Conservation (phyloP, 2,113 vertebrate genomes). For the Podilymbus podiceps region DNA sequence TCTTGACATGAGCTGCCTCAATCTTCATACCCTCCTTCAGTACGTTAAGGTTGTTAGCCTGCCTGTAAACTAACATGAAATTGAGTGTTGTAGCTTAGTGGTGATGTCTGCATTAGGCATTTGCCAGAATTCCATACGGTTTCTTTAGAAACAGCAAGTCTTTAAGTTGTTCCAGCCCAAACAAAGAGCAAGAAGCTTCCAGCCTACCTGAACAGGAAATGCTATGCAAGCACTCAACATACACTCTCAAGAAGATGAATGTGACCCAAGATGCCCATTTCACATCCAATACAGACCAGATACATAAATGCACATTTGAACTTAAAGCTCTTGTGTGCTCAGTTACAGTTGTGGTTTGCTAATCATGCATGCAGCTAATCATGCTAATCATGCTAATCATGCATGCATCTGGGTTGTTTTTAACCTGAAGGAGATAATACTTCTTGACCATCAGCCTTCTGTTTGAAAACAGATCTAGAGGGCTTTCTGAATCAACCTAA, state of each 20-base stretch:
- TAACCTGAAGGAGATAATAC: background rate
- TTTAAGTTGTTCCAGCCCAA: background rate
- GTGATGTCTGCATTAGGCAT: background rate
- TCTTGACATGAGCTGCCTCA: constrained; percentile 93
- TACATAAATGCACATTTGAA: background rate
- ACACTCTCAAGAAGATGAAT: background rate
- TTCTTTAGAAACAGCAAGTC: background rate
- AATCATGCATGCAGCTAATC: too few species aligned
- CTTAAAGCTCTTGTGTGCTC: background rate
- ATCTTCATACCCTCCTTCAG: constrained; percentile 96
- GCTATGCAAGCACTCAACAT: background rate
- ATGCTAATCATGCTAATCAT: too few species aligned
- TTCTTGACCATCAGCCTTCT: background rate
- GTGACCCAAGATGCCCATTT: background rate
- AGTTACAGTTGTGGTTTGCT: background rate
- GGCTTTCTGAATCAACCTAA: background rate
- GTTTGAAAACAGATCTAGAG: background rate
- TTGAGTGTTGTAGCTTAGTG: background rate
- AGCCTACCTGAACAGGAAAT: background rate
- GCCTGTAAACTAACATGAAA: constrained; percentile 86
- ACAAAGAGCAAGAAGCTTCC: background rate
- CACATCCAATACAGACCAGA: background rate
- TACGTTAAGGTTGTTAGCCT: constrained; percentile 93
- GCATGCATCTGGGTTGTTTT: background rate
- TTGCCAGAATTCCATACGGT: background rate